These are phyloP conservation scores for Pollenia angustigena DNA, from an alignment of 2,888 invertebrate genomes.

Conservation along the genomic window DNA sequence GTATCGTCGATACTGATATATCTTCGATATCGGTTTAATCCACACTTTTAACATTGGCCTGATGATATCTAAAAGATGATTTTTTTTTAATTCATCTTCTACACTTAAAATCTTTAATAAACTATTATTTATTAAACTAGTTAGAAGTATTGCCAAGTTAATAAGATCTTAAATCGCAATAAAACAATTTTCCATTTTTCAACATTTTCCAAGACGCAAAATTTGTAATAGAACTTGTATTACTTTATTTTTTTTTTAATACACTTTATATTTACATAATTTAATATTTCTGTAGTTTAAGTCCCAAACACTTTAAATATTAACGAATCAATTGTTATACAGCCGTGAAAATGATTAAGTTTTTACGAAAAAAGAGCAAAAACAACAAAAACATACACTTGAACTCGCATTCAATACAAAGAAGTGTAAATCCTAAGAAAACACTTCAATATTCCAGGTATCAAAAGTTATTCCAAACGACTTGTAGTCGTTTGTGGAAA, in stretches of 20 bases:
- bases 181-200: background rate
- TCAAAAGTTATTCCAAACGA: conserved; percentile 75
- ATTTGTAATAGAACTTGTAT: background rate
- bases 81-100: too few relatives aligned
- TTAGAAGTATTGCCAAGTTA: too few relatives aligned
- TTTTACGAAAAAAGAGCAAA: conserved; percentile 17
- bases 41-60: too few relatives aligned
- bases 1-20: too few relatives aligned
- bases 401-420: conserved; percentile 35
- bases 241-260: conserved; percentile 6
- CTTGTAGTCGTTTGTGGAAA: background rate
- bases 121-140: too few relatives aligned
- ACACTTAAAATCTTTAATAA: too few relatives aligned
- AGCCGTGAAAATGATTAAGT: conserved; percentile 58
- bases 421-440: conserved; percentile 81
- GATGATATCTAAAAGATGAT: too few relatives aligned
- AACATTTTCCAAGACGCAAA: background rate
- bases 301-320: conserved; percentile 2
- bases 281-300: background rate
- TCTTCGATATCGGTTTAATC: too few relatives aligned
- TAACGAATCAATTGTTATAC: conserved; percentile 55
- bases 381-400: conserved; percentile 14
- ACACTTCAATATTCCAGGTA: conserved; percentile 83
- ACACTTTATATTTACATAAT: background rate
- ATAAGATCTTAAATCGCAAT: background rate